A percentile compares a stretch with the other conserved stretches of the same genome.
These are phyloP conservation scores for Caerostris darwini DNA, from an alignment of 1,140 invertebrate genomes.

Conservation along the genomic window DNA sequence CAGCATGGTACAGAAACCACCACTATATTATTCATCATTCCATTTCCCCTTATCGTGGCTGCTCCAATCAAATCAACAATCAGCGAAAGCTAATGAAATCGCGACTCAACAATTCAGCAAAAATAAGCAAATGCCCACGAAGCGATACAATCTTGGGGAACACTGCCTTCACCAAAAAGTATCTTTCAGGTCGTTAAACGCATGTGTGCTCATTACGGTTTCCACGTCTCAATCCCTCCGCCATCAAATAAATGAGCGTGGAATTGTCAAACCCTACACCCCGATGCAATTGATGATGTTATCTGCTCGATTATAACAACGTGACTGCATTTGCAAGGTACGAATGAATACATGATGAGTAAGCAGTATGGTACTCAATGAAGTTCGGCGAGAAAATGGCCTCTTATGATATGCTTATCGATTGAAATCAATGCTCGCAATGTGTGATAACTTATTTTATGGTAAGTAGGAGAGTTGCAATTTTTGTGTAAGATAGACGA, in stretches of 20 bases:
- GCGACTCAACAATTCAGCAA: not conserved
- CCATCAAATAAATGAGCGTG: slow-evolving; percentile 47
- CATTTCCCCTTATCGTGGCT: not conserved
- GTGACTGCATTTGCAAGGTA: slow-evolving; percentile 29
- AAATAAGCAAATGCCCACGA: not conserved
- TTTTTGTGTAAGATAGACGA: too few species aligned
- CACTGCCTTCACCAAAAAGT: slow-evolving; percentile 52
- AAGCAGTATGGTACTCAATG: not conserved
- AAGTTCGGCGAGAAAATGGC: not conserved
- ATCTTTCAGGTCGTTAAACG: slow-evolving; percentile 18
- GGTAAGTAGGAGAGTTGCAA: too few species aligned
- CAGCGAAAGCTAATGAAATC: not conserved
- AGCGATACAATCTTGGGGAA: slow-evolving; percentile 42
- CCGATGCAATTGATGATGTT: slow-evolving; percentile 49
- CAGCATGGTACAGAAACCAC: too few species aligned
- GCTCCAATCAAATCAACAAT: not conserved
- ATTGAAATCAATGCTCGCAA: not conserved
- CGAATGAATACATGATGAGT: not conserved
- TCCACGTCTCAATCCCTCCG: slow-evolving; percentile 21
- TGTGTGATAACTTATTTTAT: too few species aligned
- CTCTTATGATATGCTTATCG: not conserved
- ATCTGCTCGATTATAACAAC: slow-evolving; percentile 38
- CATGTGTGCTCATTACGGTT: slow-evolving; percentile 21
- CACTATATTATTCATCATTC: not conserved
- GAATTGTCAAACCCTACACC: slow-evolving; percentile 50